Evolutionary conservation across 2,888 invertebrate species (phyloP), one percentile per base, ranked within the genome.

Genomic region (Galerucella pusilla): DNA sequence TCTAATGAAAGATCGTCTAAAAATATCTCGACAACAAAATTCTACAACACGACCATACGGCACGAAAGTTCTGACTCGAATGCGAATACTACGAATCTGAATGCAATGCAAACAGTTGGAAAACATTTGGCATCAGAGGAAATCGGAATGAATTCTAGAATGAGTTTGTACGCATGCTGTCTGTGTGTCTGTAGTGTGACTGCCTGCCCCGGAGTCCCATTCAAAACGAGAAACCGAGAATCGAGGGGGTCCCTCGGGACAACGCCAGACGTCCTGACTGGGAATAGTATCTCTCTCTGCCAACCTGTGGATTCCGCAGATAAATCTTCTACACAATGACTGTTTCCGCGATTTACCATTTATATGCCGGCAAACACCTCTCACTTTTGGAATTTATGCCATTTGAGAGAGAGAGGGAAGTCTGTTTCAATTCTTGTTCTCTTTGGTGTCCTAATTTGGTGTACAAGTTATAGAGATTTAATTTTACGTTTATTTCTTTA

Each of bases 301-400:
- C 87, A 87, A 87, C 87, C 86, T 87, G 87, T 87, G 87, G 87
- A 87, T 87, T 87, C 86, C 84, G 74, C 81, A 85, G 86, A 87
- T 87, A 87, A 87, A 87, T 87, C 86, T 87, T 84, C 81, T 82
- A 77, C 80, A 79, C 82, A 82, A 82, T 81, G 81, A 81, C 82
- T 82, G 81, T 83, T 84, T 83, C 83, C 81, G 80, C 80, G 81
- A 82, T 82, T 65, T 83, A 69, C 75, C 78, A 77, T 79, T 77
- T 81, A 78, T 81, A 81, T 81, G 77, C 80, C 78, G 79, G 73
- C 77, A 72, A 78, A 66, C 73, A 64, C 69, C n/a, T n/a, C 70
- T 75, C 73, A 16, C 64, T 65, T 65, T 65, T 65, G 71, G 71
- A 71, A 71, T 74, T 74, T 69, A 74, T 69, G 63, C 65, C 68